Evolutionary conservation across 2,888 invertebrate species (phyloP), one percentile per base, ranked within the genome.

Genomic region (Tromatobia lineatoria): DNA sequence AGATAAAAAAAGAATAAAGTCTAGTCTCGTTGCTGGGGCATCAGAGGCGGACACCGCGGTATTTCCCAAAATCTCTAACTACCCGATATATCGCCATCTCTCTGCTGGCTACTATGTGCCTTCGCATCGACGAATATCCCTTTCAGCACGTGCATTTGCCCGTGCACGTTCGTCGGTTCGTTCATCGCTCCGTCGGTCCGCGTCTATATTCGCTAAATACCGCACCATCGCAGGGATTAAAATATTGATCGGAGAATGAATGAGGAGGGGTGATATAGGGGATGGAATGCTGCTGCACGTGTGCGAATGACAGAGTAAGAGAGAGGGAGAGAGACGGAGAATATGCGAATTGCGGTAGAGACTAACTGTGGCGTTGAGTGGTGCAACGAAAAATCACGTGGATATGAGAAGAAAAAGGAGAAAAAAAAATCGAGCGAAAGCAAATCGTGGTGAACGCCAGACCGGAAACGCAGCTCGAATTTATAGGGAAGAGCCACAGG

Each of bases 181-280:
- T 66, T 73, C 81, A 80, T 82, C 84, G 77, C 34, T 79, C 34
- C 38, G 45, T 59, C 59, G 38, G 86, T 88, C 87, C 86, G 86
- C 88, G 89, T 90, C 90, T 88, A 88, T 89, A 88, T 89, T 87
- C 90, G 89, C 91, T 92, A 93, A 93, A 93, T 93, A 92, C 93
- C 92, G 93, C 92, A 92, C 92, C 93, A 93, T 93, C 93, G 92
- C 90, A 81, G 92, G 92, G 92, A 93, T 93, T 93, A 93, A 93
- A 93, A 93, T 93, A 93, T 93, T 93, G 93, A 93, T 93, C 93
- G 93, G 90, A 90, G 85, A 83, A 74, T 89, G 90, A 89, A 89
- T 88, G 88, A 87, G 87, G 69, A 52, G 84, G 42, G 11, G n/a
- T 34, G 57, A 38, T 57, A 34, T 10, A 25, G 42, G 18, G 80